Evolutionary conservation across 2,888 invertebrate genomes (phyloP), one percentile per base, ranked within the genome.

Genomic region (Acrocyrtus sp.): DNA sequence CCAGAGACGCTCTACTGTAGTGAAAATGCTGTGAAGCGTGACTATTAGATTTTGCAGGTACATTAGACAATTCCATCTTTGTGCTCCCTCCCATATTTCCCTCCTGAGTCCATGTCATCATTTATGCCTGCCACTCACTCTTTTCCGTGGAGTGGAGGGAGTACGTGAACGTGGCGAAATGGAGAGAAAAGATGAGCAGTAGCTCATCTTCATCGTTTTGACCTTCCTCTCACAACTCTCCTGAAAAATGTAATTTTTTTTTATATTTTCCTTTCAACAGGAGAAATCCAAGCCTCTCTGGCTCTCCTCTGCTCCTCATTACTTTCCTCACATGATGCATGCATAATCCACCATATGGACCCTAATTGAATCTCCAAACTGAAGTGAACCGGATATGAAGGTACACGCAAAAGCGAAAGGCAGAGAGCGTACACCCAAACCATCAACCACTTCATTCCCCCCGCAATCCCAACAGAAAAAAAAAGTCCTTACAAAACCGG

Each of bases 311-410:
- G 62, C 65, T 72, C 58, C 67, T 73, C 72, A 73, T 73, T 73
- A 73, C 72, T 73, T 73, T 73, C 72, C 61, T 73, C 72, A 73
- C 67, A 62, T 73, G 67, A 73, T 73, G 72, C 72, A 73, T 73
- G 67, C 72, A 73, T 73, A 73, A 73, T 73, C 66, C 48, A 57
- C 66, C 72, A 73, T 66, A 67, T 67, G 72, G 72, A 67, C n/a
- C 57, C 72, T 73, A 73, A 73, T 73, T 73, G 72, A 73, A 73
- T 73, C 50, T 67, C 66, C 65, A 47, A 65, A 63, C 65, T 65
- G 51, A 34, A 51, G 60, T 29, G 53, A 51, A 61, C 61, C 53
- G 43, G 51, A 26, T 19, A 22, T 21, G 21, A 22, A 56, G 15
- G 21, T 39, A 56, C 21, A 41, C 24, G 39, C 41, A 21, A 21